phyloP scores from a whole-genome alignment of 2,888 invertebrate species.

The Ypsolopha scabrella region DNA sequence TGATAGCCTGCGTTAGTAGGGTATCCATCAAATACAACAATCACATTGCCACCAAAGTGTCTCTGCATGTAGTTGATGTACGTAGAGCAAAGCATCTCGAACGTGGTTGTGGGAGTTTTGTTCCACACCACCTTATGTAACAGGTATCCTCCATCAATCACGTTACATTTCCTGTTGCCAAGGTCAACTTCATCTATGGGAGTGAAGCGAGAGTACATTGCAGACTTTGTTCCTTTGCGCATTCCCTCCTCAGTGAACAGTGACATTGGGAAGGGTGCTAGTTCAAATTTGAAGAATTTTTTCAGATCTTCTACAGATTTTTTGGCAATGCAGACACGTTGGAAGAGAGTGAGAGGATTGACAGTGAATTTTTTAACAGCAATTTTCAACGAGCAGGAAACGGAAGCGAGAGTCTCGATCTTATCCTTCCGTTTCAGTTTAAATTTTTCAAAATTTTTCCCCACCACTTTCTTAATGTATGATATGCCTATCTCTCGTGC shows the following conservation, averaged over 20 bases:
- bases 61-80: too few relatives aligned
- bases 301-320: constrained; percentile 7
- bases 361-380: constrained; percentile 6
- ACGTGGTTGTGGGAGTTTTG: too few relatives aligned
- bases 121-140: too few relatives aligned
- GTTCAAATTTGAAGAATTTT: constrained; percentile 7
- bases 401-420: constrained; percentile 4
- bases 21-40: too few relatives aligned
- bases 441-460: constrained; percentile 6
- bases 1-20: too few relatives aligned
- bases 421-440: constrained; percentile 11
- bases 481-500: background rate
- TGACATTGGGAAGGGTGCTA: constrained; percentile 10
- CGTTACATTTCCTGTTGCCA: too few relatives aligned
- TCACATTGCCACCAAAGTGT: too few relatives aligned
- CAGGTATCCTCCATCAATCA: too few relatives aligned
- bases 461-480: constrained; percentile 4
- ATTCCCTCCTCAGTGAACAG: constrained; percentile 11
- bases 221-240: too few relatives aligned
- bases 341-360: constrained; percentile 10
- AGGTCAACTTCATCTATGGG: too few relatives aligned
- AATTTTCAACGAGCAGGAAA: constrained; percentile 6
- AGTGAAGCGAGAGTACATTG: too few relatives aligned
- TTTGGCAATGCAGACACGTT: constrained; percentile 8
- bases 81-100: too few relatives aligned